Evolutionary conservation across 2,888 invertebrate species (phyloP), one percentile per base, ranked within the genome.

Genomic region (Plagodis pulveraria): DNA sequence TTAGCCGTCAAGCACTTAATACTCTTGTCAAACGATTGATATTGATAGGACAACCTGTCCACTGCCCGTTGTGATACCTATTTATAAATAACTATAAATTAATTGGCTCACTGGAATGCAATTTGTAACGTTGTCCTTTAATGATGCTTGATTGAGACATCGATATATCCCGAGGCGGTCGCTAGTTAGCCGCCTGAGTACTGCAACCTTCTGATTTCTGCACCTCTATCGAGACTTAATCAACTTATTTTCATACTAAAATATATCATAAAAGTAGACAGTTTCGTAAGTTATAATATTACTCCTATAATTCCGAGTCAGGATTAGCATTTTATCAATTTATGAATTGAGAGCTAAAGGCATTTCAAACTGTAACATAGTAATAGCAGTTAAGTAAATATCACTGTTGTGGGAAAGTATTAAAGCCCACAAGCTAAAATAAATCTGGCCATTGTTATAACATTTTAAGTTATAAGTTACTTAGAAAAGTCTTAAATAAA

Each of bases 21-120:
- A 80, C 71, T 78, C 73, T 76, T 73, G 78, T 80, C 77, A 78
- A 78, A 67, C 70, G 78, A 81, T 79, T 80, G 79, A 81, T 80
- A 81, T 77, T 74, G 79, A 81, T 82, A 78, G 75, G 71, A 72
- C 73, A 71, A 70, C 72, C 65, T 73, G 70, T 71, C 70, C 47
- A 69, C 70, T 70, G 69, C 69, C 69, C 71, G 71, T 70, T 70
- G 71, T 69, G 76, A 73, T 73, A 74, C 70, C 70, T 70, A 69
- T 69, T 64, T 73, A 75, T 74, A 74, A 72, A 70, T 73, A 77
- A 72, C 65, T 71, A 76, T 74, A 72, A 74, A 78, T 77, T 78
- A 78, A 80, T 80, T 78, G 76, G 73, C 74, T 62, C 71, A 67
- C 67, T 63, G 74, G 77, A 76, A 79, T 76, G 74, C 72, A 78